Percentiles rank a stretch among this genome's conserved stretches.
Evolutionary conservation across 2,113 vertebrate genomes (phyloP).

Genomic region (Coregonus clupeaformis): DNA sequence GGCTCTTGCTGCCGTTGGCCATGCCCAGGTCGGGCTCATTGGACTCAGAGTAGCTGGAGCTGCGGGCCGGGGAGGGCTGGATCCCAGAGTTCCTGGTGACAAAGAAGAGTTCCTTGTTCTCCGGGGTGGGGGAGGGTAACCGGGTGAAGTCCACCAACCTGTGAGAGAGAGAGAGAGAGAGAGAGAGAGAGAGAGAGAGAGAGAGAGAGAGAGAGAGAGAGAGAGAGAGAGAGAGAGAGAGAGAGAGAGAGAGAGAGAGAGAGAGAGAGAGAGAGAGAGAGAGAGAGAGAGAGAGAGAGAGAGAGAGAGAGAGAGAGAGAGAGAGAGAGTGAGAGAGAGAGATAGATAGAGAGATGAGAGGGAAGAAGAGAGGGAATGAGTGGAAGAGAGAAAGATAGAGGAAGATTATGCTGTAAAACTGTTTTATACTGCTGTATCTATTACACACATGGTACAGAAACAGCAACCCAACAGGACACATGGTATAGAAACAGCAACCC

Average conservation of each 20-base stretch:
- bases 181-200: too few species aligned
- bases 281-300: neutral
- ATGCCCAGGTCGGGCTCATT: slow-evolving; percentile 93
- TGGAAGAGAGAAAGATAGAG: neutral
- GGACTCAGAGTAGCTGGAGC: slow-evolving; percentile 97
- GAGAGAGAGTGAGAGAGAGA: too few species aligned
- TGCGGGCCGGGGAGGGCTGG: slow-evolving; percentile 94
- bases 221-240: neutral
- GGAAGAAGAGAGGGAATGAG: neutral
- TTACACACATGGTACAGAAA: too few species aligned
- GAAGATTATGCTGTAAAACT: neutral
- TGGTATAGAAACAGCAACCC: too few species aligned
- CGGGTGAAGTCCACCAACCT: slow-evolving; percentile 98
- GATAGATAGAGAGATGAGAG: neutral
- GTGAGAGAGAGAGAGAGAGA: slow-evolving; percentile 65
- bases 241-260: too few species aligned
- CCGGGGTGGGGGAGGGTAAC: slow-evolving; percentile 96
- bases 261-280: too few species aligned
- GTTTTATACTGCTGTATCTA: too few species aligned
- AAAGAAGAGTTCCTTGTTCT: slow-evolving; percentile 99
- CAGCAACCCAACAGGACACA: too few species aligned
- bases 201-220: slow-evolving; percentile 39
- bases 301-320: too few species aligned
- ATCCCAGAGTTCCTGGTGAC: slow-evolving; percentile 94
- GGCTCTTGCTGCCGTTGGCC: slow-evolving; percentile 93